Percentiles rank a stretch among this genome's conserved stretches.
phyloP scores from a whole-genome alignment of 2,113 vertebrate genomes.

The Mirza zaza region DNA sequence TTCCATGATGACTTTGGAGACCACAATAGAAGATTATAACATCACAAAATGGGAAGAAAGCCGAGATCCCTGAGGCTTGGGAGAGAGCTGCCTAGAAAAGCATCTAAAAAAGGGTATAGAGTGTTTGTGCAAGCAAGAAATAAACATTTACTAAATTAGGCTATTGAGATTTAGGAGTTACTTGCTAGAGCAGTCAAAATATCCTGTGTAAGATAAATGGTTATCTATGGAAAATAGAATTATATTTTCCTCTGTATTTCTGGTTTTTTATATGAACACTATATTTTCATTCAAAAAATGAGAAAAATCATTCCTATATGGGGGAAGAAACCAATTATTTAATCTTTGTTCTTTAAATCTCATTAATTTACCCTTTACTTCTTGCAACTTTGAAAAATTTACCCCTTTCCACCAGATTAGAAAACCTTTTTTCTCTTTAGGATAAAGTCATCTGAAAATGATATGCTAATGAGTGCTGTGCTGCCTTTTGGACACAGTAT shows the following conservation, averaged over 20 bases:
- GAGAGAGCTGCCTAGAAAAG: neutral
- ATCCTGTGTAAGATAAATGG: neutral
- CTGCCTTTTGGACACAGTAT: neutral
- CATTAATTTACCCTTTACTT: neutral
- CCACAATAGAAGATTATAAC: neutral
- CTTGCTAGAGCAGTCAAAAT: neutral
- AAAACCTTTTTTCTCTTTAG: neutral
- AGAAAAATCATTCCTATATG: neutral
- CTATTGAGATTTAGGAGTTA: neutral
- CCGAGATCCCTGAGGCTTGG: neutral
- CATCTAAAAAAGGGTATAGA: no score
- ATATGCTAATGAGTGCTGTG: neutral
- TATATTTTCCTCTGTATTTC: neutral
- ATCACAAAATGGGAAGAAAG: neutral
- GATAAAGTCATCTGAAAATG: neutral
- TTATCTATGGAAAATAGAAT: neutral
- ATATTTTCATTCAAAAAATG: neutral
- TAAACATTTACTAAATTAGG: no score
- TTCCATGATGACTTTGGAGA: neutral
- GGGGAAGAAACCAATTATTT: neutral
- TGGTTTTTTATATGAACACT: neutral
- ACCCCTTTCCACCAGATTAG: neutral
- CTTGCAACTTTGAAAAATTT: neutral
- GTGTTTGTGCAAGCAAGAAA: no score
- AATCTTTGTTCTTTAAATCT: neutral